Percentiles rank a stretch among this genome's conserved stretches.
Evolutionary conservation across 2,113 vertebrate species (phyloP).

Genomic region (Euleptes europaea): DNA sequence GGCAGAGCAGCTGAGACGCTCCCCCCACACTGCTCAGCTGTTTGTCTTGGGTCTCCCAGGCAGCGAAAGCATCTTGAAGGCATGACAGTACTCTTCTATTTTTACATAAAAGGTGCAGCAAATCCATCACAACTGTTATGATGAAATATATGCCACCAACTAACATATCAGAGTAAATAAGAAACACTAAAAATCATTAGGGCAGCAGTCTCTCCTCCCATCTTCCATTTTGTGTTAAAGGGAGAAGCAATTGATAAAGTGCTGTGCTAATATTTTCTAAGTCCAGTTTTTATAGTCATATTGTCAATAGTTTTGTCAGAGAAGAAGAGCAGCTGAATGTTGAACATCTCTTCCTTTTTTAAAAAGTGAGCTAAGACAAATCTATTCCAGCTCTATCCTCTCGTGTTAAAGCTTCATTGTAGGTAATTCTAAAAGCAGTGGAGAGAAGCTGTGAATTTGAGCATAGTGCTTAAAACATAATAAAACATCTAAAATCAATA

Average conservation of each 20-base stretch:
- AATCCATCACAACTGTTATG: conserved; percentile 22
- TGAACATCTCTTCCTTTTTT: neutral
- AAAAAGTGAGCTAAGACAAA: conserved; percentile 37
- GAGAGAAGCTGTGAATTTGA: conserved; percentile 43
- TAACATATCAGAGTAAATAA: neutral
- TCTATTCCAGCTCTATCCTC: conserved; percentile 25
- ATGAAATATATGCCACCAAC: conserved; percentile 1
- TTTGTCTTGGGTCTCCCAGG: no score
- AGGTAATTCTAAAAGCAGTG: conserved; percentile 34
- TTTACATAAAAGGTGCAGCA: conserved; percentile 11
- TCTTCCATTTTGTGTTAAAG: neutral
- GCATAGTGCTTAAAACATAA: conserved; percentile 43
- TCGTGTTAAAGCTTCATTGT: conserved; percentile 26
- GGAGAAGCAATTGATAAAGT: conserved; percentile 24
- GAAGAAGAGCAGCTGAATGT: neutral
- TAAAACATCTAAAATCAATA: conserved; percentile 60
- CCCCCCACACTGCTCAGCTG: no score
- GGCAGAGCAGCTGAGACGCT: no score
- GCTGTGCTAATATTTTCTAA: neutral
- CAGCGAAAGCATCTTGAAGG: neutral
- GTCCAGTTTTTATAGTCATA: conserved; percentile 22
- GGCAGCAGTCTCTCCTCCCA: neutral
- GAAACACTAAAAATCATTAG: conserved; percentile 12
- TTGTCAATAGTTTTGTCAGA: conserved; percentile 7
- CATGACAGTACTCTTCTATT: neutral